Conservation (phyloP, 2,888 invertebrate genomes). For the Lepidocyrtinus sp. region DNA sequence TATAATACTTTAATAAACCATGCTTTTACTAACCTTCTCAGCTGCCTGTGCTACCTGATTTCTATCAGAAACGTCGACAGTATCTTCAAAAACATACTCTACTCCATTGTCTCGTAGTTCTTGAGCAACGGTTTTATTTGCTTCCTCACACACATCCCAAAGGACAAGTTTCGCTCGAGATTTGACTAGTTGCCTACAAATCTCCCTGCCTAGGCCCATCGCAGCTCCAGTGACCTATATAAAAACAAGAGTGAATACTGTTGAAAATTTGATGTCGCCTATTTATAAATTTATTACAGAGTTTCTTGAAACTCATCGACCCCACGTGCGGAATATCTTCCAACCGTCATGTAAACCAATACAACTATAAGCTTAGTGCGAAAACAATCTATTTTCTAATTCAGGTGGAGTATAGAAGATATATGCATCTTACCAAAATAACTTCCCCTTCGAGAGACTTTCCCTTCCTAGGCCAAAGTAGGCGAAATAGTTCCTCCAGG, state of each 20-base stretch:
- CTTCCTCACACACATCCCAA: constrained; percentile 78
- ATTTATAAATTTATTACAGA: neutral
- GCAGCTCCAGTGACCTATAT: constrained; percentile 81
- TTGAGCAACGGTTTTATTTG: constrained; percentile 75
- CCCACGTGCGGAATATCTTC: no score
- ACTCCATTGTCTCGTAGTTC: constrained; percentile 74
- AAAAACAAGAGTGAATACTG: constrained; percentile 29
- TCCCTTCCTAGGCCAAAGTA: constrained; percentile 35
- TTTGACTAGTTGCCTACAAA: constrained; percentile 77
- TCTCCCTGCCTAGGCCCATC: constrained; percentile 79
- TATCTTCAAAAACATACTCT: constrained; percentile 74
- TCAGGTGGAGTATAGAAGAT: no score
- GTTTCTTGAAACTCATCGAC: no score
- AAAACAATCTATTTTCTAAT: no score
- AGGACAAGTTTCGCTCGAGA: constrained; percentile 78
- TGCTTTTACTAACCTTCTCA: constrained; percentile 34
- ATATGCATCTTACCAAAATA: constrained; percentile 56
- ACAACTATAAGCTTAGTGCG: no score
- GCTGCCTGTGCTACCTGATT: constrained; percentile 72
- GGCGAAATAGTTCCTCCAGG: constrained; percentile 28
- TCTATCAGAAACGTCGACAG: constrained; percentile 77
- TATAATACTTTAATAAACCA: no score
- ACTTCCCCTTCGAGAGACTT: constrained; percentile 54
- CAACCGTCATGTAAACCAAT: no score
- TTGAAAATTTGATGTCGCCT: constrained; percentile 8